Evolutionary conservation across 2,888 invertebrate genomes (phyloP).

Genomic region (Idaea aversata): DNA sequence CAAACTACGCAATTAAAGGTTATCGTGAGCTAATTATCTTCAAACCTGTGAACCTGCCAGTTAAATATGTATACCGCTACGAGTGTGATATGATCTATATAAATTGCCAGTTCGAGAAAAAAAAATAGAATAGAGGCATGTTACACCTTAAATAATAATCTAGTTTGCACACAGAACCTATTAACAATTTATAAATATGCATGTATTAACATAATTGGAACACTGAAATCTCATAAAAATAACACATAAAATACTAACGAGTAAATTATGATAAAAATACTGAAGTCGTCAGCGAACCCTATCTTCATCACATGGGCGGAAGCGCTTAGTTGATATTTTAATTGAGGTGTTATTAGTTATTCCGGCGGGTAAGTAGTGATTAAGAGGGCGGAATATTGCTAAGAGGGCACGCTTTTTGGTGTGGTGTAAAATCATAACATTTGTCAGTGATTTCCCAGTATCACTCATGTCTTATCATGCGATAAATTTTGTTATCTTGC

Average conservation of each 20-base stretch:
- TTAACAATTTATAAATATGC: background rate
- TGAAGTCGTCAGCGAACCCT: constrained; percentile 28
- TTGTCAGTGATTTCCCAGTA: constrained; percentile 31
- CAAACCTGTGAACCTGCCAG: constrained; percentile 11
- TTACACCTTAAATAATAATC: too few relatives aligned
- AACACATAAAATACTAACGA: constrained; percentile 15
- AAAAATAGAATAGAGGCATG: background rate
- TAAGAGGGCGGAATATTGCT: constrained; percentile 71
- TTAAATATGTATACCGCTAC: constrained; percentile 15
- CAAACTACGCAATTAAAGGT: constrained; percentile 32
- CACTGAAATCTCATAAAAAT: constrained; percentile 12
- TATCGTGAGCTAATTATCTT: constrained; percentile 24
- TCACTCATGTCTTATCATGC: constrained; percentile 46
- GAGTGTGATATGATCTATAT: constrained; percentile 11
- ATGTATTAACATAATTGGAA: background rate
- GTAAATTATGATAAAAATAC: constrained; percentile 21
- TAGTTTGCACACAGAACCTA: background rate
- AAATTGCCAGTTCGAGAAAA: constrained; percentile 7
- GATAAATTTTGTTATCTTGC: constrained; percentile 45
- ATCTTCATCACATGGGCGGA: constrained; percentile 60
- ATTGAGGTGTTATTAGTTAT: constrained; percentile 76
- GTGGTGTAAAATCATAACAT: constrained; percentile 46
- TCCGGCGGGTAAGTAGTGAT: constrained; percentile 57
- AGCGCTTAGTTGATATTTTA: constrained; percentile 70
- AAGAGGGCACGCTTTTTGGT: constrained; percentile 58